Conservation (phyloP, 2,113 vertebrate species). For the Rhegmatorhina hoffmannsi region DNA sequence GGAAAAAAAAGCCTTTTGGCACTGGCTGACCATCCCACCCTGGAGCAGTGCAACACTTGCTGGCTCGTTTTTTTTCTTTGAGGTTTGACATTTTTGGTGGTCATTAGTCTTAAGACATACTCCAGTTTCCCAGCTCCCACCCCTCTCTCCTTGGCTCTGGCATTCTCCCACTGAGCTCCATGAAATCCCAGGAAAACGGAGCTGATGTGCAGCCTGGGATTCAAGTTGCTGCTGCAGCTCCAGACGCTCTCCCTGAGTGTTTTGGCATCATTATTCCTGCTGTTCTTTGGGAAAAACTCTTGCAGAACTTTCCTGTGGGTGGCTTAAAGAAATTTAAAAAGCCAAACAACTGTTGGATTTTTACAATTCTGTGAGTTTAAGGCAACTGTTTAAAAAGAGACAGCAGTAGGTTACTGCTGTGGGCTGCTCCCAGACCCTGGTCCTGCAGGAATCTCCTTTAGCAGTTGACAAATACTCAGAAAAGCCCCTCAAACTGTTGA, state of each 20-base stretch:
- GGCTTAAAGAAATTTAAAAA: background rate
- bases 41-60: background rate
- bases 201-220: background rate
- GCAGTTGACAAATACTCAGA: background rate
- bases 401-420: background rate
- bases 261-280: background rate
- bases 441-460: background rate
- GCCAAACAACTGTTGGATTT: background rate
- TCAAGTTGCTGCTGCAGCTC: accelerated
- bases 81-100: background rate
- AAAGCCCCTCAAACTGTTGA: background rate
- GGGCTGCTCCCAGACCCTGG: background rate
- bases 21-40: background rate
- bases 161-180: accelerated
- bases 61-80: background rate
- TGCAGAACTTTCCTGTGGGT: background rate
- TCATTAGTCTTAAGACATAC: background rate
- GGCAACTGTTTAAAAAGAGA: background rate
- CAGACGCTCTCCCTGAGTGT: accelerated
- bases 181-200: background rate
- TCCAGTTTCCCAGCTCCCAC: background rate
- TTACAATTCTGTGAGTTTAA: background rate
- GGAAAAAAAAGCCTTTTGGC: background rate
- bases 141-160: background rate
- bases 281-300: background rate